phyloP scores from a whole-genome alignment of 2,888 invertebrate species.

The Nesidiocoris tenuis region DNA sequence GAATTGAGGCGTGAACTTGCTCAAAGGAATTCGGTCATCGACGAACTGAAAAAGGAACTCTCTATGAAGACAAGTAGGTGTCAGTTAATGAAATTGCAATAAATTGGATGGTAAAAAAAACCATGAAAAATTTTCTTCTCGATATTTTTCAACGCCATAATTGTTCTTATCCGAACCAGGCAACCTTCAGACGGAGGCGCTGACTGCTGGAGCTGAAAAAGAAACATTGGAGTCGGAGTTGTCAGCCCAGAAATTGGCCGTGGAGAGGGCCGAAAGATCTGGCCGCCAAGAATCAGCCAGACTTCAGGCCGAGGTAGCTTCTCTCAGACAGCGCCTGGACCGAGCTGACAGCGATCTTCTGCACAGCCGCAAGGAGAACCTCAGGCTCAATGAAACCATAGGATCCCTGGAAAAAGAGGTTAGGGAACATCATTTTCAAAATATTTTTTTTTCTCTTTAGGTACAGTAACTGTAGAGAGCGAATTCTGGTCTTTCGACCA shows the following conservation, averaged over 20 bases:
- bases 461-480: no score
- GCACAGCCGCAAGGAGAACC: conserved; percentile 76
- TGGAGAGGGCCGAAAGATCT: conserved; percentile 73
- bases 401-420: conserved; percentile 80
- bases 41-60: conserved; percentile 76
- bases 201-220: conserved; percentile 73
- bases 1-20: conserved; percentile 75
- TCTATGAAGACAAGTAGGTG: conserved; percentile 70
- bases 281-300: conserved; percentile 73
- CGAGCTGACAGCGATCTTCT: conserved; percentile 77
- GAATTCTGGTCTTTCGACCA: no score
- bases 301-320: conserved; percentile 71
- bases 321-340: conserved; percentile 72
- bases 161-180: no score
- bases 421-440: no score
- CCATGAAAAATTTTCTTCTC: no score
- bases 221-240: conserved; percentile 77
- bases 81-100: no score
- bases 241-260: conserved; percentile 62
- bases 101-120: no score
- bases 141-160: no score
- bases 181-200: conserved; percentile 73
- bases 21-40: conserved; percentile 72
- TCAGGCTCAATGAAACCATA: conserved; percentile 75
- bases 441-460: no score